A percentile compares a stretch with the other conserved stretches of the same genome.
phyloP scores from a whole-genome alignment of 1,140 invertebrate species.

The Rhizoglyphus robini region DNA sequence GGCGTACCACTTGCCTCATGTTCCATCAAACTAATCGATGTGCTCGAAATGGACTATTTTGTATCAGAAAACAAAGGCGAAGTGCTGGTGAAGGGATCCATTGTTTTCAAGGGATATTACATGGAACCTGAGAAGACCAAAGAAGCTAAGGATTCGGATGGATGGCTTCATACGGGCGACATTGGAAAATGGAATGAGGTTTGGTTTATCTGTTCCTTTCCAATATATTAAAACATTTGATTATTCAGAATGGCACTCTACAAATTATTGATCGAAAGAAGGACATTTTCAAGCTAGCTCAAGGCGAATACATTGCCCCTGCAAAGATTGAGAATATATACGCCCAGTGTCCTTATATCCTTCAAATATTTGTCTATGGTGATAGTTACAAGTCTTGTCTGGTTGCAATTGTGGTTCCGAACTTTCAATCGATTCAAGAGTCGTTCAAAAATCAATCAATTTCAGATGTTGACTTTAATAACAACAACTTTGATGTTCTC shows the following conservation, averaged over 20 bases:
- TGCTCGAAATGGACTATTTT: conserved; percentile 95
- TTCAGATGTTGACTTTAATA: neutral
- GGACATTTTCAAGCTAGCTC: conserved; percentile 89
- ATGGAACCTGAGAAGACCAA: conserved; percentile 78
- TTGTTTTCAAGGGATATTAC: conserved; percentile 60
- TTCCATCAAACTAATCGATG: conserved; percentile 83
- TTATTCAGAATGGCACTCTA: conserved; percentile 47
- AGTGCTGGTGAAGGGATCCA: conserved; percentile 80
- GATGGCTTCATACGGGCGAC: conserved; percentile 95
- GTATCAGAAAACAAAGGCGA: conserved; percentile 58
- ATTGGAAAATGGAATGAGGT: conserved; percentile 60
- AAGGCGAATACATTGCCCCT: conserved; percentile 96
- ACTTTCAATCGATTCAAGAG: conserved; percentile 76
- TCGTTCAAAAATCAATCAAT: conserved; percentile 67
- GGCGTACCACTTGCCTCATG: conserved; percentile 84
- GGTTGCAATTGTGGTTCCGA: conserved; percentile 83
- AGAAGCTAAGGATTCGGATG: conserved; percentile 67
- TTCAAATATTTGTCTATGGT: conserved; percentile 92
- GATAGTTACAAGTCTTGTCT: conserved; percentile 93
- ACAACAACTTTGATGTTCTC: neutral
- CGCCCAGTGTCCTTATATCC: conserved; percentile 72
- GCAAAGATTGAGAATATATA: conserved; percentile 99
- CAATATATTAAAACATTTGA: neutral
- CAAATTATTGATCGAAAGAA: conserved; percentile 92
- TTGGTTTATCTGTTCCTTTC: neutral